Evolutionary conservation across 2,888 invertebrate genomes (phyloP).

Genomic region (Dryococelus australis): DNA sequence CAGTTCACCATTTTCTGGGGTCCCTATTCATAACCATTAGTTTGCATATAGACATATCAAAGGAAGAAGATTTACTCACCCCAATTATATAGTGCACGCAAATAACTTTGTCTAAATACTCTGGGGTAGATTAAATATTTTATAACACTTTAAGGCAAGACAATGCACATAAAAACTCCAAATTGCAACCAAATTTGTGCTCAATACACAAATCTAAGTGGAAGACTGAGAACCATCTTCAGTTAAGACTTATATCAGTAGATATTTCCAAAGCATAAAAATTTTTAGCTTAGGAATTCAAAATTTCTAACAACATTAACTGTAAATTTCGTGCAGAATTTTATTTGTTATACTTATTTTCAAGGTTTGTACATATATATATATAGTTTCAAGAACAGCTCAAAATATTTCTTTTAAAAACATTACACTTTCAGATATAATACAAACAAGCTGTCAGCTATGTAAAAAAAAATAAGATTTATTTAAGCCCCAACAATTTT

Average conservation of each 20-base stretch:
- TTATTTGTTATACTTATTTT: conserved; percentile 36
- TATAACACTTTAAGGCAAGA: too few relatives aligned
- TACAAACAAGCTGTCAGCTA: conserved; percentile 32
- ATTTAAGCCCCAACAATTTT: conserved; percentile 19
- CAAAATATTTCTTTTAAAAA: conserved; percentile 26
- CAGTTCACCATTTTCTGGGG: too few relatives aligned
- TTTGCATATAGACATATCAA: too few relatives aligned
- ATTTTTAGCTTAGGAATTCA: background rate
- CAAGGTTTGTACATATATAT: conserved; percentile 31
- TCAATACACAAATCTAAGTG: too few relatives aligned
- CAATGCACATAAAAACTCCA: too few relatives aligned
- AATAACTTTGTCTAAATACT: too few relatives aligned
- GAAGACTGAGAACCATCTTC: too few relatives aligned
- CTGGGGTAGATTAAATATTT: too few relatives aligned
- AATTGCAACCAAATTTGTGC: too few relatives aligned
- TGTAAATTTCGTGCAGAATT: conserved; percentile 39
- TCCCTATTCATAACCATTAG: too few relatives aligned
- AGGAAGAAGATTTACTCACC: too few relatives aligned
- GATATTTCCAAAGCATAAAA: background rate
- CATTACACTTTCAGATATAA: conserved; percentile 31
- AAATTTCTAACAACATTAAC: background rate
- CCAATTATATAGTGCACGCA: too few relatives aligned
- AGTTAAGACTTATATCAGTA: background rate
- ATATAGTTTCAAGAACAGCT: background rate
- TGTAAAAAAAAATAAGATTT: conserved; percentile 34